Percentiles rank a stretch among this genome's conserved stretches.
phyloP scores from a whole-genome alignment of 2,797 vertebrate species.

The Neosilurus mollespiculum region DNA sequence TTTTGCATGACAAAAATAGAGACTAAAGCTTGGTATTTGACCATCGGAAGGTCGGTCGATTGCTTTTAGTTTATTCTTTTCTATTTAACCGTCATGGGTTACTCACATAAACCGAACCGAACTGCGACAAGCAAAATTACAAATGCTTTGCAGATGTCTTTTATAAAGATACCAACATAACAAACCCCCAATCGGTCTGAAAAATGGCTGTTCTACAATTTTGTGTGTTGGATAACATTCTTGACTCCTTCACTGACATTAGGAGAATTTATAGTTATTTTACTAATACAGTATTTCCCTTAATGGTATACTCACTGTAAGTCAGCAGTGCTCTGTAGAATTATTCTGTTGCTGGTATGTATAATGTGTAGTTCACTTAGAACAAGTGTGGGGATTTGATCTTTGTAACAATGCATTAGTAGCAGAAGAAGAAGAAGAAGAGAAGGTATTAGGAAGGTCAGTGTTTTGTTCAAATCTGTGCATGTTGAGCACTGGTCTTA shows the following conservation, averaged over 20 bases:
- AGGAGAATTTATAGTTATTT: constrained; percentile 77
- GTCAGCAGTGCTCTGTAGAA: constrained; percentile 76
- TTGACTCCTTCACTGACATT: constrained; percentile 69
- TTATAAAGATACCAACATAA: constrained; percentile 43
- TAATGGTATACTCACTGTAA: constrained; percentile 65
- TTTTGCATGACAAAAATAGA: constrained; percentile 61
- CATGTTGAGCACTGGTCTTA: constrained; percentile 75
- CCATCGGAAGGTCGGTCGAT: constrained; percentile 65
- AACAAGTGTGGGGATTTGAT: constrained; percentile 71
- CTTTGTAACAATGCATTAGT: constrained; percentile 78
- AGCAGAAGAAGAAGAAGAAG: constrained; percentile 69
- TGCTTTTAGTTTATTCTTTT: constrained; percentile 56
- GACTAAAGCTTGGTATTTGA: constrained; percentile 67
- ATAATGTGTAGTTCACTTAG: constrained; percentile 81
- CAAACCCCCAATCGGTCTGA: constrained; percentile 31
- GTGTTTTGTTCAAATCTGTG: constrained; percentile 76
- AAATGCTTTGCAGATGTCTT: constrained; percentile 45
- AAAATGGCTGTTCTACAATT: constrained; percentile 75
- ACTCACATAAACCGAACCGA: constrained; percentile 65
- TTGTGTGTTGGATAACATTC: constrained; percentile 77
- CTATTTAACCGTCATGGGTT: constrained; percentile 56
- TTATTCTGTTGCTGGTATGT: constrained; percentile 78
- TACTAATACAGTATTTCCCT: constrained; percentile 73
- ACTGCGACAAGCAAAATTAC: constrained; percentile 41
- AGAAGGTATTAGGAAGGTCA: constrained; percentile 66